These are phyloP conservation scores for Centruroides sculpturatus DNA, from an alignment of 1,140 invertebrate genomes.

Conservation along the genomic window DNA sequence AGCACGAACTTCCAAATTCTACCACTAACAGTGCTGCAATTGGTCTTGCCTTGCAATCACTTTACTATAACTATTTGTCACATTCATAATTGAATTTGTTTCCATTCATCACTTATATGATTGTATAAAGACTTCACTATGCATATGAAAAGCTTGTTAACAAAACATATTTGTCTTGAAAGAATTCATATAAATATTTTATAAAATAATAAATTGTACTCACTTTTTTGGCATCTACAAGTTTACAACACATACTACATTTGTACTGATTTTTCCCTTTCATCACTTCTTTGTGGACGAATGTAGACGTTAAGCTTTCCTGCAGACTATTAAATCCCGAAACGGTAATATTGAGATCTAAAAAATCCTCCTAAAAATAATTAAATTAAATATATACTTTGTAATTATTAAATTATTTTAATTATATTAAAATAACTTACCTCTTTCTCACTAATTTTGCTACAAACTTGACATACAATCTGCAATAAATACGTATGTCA, in stretches of 20 bases:
- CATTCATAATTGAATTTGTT: too few species aligned
- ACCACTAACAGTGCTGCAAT: too few species aligned
- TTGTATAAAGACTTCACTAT: too few species aligned
- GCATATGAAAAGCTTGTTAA: too few species aligned
- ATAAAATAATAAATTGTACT: background rate
- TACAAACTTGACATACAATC: slow-evolving; percentile 13
- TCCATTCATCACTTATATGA: too few species aligned
- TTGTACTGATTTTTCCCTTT: slow-evolving; percentile 14
- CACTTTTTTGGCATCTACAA: slow-evolving; percentile 15
- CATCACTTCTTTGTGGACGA: slow-evolving; percentile 10
- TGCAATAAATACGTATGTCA: background rate
- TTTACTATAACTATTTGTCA: too few species aligned
- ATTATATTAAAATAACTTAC: slow-evolving; percentile 2
- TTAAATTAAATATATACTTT: too few species aligned
- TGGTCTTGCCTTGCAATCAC: too few species aligned
- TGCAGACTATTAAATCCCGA: slow-evolving; percentile 8
- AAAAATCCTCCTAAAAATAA: slow-evolving; percentile 12
- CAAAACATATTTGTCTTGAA: too few species aligned
- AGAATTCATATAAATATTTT: too few species aligned
- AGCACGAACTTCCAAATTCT: too few species aligned
- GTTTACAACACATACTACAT: slow-evolving; percentile 10
- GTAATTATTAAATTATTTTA: too few species aligned
- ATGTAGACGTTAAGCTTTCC: slow-evolving; percentile 9
- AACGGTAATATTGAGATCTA: slow-evolving; percentile 13
- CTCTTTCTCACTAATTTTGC: slow-evolving; percentile 13